Percentiles rank a stretch among this genome's conserved stretches.
These are phyloP conservation scores for Falco cherrug DNA, from an alignment of 2,797 vertebrate genomes.

Conservation along the genomic window DNA sequence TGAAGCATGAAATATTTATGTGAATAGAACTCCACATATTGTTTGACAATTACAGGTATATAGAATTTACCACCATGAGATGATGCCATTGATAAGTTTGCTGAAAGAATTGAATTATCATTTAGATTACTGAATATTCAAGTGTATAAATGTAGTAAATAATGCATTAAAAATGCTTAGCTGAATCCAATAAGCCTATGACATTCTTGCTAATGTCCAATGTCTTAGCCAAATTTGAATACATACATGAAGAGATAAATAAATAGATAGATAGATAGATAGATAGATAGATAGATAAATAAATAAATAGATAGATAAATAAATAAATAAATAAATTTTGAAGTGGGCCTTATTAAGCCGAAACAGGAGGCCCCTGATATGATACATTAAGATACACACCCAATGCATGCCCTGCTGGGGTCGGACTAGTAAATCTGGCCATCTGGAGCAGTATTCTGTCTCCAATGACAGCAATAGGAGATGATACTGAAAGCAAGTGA, in stretches of 20 bases:
- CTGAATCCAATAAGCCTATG: neutral
- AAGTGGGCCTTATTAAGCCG: neutral
- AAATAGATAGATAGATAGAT: too few relatives aligned
- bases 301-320: neutral
- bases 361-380: neutral
- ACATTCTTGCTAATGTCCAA: neutral
- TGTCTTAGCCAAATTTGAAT: neutral
- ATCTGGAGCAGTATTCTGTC: neutral
- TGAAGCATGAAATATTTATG: neutral
- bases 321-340: neutral
- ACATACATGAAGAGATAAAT: too few relatives aligned
- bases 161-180: neutral
- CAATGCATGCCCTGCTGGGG: neutral
- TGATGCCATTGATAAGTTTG: neutral
- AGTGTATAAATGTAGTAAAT: neutral
- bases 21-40: neutral
- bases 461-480: neutral
- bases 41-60: neutral
- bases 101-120: neutral
- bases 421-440: neutral
- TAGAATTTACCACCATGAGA: neutral
- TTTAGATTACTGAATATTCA: conserved; percentile 12
- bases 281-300: neutral
- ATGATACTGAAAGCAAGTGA: neutral
- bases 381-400: neutral